Percentiles rank a stretch among this genome's conserved stretches.
Conservation (phyloP, 2,888 invertebrate species). For the Conistra vaccinii region DNA sequence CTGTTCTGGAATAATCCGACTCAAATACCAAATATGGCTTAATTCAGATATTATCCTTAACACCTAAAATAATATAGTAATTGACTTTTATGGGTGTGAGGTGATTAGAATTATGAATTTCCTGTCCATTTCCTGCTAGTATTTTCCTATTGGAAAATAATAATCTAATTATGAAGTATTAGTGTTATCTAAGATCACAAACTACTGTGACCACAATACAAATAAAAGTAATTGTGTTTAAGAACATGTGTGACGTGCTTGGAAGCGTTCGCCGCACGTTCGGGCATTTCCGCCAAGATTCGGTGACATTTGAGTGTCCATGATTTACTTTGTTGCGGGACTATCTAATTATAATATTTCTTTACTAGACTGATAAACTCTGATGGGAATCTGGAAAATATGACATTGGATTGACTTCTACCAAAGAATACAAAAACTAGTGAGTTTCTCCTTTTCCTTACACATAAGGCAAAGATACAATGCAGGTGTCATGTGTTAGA, state of each 20-base stretch:
- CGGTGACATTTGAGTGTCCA: conserved; percentile 70
- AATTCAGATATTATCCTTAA: background rate
- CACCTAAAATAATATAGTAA: background rate
- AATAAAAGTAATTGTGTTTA: conserved; percentile 63
- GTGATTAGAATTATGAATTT: conserved; percentile 13
- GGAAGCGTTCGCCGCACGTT: conserved; percentile 80
- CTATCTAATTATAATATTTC: background rate
- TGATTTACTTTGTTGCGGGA: conserved; percentile 24
- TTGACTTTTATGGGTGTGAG: conserved; percentile 3
- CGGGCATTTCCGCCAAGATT: conserved; percentile 79
- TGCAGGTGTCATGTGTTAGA: background rate
- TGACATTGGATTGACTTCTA: background rate
- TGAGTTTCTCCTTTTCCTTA: background rate
- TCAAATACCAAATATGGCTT: conserved; percentile 12
- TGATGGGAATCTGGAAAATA: background rate
- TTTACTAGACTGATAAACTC: background rate
- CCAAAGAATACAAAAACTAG: background rate
- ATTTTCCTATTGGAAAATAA: conserved; percentile 2
- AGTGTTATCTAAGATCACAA: conserved; percentile 44
- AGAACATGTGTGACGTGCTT: conserved; percentile 66
- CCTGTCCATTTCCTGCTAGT: background rate
- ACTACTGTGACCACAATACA: conserved; percentile 65
- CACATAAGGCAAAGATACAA: too few species aligned
- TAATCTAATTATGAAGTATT: background rate
- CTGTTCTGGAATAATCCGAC: background rate